These are phyloP conservation scores for Platynereis dumerilii DNA, from an alignment of 2,888 invertebrate genomes.

Conservation along the genomic window DNA sequence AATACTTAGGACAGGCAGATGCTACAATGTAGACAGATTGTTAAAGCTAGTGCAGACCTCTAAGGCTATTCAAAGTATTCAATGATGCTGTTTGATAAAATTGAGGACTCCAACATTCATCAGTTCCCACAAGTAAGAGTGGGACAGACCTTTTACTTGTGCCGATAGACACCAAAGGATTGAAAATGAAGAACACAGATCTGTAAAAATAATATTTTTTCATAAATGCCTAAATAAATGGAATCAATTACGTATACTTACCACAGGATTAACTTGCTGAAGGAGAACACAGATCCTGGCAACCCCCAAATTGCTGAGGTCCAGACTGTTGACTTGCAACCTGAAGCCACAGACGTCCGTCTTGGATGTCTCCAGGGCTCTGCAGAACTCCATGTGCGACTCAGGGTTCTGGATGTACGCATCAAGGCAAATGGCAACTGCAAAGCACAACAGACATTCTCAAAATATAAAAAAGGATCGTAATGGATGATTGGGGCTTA, in stretches of 20 bases:
- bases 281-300: conserved; percentile 49
- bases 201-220: too few species aligned
- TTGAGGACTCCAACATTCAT: too few species aligned
- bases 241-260: too few species aligned
- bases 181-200: too few species aligned
- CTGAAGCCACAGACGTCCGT: conserved; percentile 47
- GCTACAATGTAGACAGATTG: too few species aligned
- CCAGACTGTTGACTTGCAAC: conserved; percentile 49
- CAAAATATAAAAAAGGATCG: not conserved
- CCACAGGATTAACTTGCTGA: conserved; percentile 50
- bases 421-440: conserved; percentile 54
- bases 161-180: not conserved
- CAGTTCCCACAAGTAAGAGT: too few species aligned
- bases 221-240: too few species aligned
- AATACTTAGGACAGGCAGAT: too few species aligned
- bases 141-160: not conserved
- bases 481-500: too few species aligned
- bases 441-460: conserved; percentile 23
- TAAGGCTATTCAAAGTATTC: too few species aligned
- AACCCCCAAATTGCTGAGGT: conserved; percentile 53
- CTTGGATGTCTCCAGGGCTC: conserved; percentile 53
- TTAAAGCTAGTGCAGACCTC: too few species aligned
- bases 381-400: conserved; percentile 54
- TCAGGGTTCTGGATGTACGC: conserved; percentile 52
- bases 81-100: too few species aligned